These are phyloP conservation scores for Catharus fuscescens DNA, from an alignment of 2,113 vertebrate species.

Conservation along the genomic window DNA sequence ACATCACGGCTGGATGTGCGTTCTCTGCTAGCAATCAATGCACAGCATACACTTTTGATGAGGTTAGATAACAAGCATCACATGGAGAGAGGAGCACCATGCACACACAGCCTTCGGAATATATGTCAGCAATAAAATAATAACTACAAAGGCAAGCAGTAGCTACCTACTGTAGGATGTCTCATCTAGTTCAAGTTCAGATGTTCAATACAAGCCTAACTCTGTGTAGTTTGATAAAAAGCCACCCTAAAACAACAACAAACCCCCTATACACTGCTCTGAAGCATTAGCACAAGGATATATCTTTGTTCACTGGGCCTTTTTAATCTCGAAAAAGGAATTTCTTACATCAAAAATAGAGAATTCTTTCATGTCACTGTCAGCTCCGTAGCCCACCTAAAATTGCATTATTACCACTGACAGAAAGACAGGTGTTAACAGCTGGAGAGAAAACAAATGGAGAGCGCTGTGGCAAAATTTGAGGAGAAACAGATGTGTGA, in stretches of 20 bases:
- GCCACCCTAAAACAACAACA: background rate
- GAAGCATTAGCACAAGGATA: conserved; percentile 25
- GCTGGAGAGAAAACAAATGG: conserved; percentile 65
- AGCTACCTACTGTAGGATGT: conserved; percentile 10
- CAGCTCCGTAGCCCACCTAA: conserved; percentile 28
- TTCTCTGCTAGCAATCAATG: conserved; percentile 42
- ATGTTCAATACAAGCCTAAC: background rate
- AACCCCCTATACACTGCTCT: background rate
- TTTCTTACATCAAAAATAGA: conserved; percentile 46
- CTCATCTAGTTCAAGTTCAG: conserved; percentile 27
- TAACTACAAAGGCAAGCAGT: conserved; percentile 44
- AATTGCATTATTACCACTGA: conserved; percentile 48
- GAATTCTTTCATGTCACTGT: conserved; percentile 59
- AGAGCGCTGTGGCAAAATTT: conserved; percentile 45
- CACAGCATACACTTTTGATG: conserved; percentile 43
- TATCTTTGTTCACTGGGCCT: conserved; percentile 15
- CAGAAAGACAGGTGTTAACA: conserved; percentile 73
- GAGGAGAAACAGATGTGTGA: conserved; percentile 68
- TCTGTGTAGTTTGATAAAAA: background rate
- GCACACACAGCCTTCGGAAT: conserved; percentile 2
- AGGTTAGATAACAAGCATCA: conserved; percentile 51
- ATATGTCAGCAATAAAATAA: conserved; percentile 37
- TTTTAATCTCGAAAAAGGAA: background rate
- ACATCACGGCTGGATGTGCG: background rate
- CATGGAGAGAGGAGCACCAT: background rate